phyloP scores from a whole-genome alignment of 2,113 vertebrate species.

The Rhizomys pruinosus region DNA sequence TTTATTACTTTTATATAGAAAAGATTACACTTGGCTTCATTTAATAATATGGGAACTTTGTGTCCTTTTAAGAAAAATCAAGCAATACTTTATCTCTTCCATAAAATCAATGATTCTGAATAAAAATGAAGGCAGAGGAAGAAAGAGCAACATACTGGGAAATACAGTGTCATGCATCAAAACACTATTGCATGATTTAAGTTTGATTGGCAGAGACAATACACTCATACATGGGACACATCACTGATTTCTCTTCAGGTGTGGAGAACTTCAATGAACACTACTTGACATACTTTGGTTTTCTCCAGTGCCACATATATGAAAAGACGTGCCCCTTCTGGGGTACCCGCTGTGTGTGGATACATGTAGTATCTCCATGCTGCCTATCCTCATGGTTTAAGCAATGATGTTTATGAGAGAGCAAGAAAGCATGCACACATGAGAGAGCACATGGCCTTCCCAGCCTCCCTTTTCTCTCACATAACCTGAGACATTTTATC shows the following conservation, averaged over 20 bases:
- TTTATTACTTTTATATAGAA: background rate
- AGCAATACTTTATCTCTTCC: background rate
- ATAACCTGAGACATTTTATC: background rate
- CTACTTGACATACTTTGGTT: background rate
- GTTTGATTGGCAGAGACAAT: background rate
- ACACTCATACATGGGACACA: background rate
- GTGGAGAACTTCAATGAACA: background rate
- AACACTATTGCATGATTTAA: background rate
- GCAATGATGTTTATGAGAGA: too few species aligned
- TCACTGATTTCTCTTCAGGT: background rate
- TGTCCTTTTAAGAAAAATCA: too few species aligned
- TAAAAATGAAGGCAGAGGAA: background rate
- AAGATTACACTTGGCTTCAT: background rate
- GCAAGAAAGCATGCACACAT: too few species aligned
- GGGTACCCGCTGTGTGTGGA: background rate
- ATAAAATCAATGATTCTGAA: background rate
- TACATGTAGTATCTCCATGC: background rate
- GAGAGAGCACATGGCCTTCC: background rate
- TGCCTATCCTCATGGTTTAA: background rate
- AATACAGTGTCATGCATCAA: background rate
- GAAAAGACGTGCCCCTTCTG: background rate
- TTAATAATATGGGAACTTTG: background rate
- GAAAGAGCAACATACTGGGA: background rate
- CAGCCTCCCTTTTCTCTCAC: background rate
- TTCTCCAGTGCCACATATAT: background rate